A percentile compares a stretch with the other conserved stretches of the same genome.
Conservation (phyloP, 2,113 vertebrate species). For the Xerus inauris region DNA sequence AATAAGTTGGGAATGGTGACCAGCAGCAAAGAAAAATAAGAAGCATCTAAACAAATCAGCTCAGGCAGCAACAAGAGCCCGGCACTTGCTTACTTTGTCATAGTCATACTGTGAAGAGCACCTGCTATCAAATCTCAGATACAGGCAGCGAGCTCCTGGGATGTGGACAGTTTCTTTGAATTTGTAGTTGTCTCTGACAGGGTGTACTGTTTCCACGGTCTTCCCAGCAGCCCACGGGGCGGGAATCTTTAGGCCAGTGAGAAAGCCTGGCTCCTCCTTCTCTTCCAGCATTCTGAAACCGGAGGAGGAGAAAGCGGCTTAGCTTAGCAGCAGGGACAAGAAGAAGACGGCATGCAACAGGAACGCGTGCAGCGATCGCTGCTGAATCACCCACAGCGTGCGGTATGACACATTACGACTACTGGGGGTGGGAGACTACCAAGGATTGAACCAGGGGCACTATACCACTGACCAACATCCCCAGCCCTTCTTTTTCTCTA, state of each 20-base stretch:
- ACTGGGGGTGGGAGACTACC: too few species aligned
- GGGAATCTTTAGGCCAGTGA: slow-evolving; percentile 98
- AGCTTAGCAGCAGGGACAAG: neutral
- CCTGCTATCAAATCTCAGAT: slow-evolving; percentile 97
- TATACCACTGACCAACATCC: too few species aligned
- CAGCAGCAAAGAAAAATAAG: slow-evolving; percentile 74
- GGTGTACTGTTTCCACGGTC: slow-evolving; percentile 98
- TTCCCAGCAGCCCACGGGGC: slow-evolving; percentile 99
- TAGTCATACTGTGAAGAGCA: slow-evolving; percentile 99
- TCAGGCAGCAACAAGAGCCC: neutral
- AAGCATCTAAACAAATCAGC: slow-evolving; percentile 46
- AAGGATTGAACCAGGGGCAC: neutral
- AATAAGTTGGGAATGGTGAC: slow-evolving; percentile 53
- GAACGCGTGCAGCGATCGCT: neutral
- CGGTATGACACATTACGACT: neutral
- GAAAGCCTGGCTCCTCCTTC: slow-evolving; percentile 97
- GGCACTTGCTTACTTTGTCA: slow-evolving; percentile 92
- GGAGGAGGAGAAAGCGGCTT: slow-evolving; percentile 5
- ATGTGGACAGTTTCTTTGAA: slow-evolving; percentile 99
- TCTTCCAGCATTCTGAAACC: slow-evolving; percentile 95
- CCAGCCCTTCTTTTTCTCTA: too few species aligned
- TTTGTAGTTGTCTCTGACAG: slow-evolving; percentile 98
- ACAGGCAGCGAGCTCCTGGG: slow-evolving; percentile 97
- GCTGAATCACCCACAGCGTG: neutral
- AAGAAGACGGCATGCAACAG: neutral